Conservation (phyloP, 2,888 invertebrate species). For the Napeogenes sylphis region DNA sequence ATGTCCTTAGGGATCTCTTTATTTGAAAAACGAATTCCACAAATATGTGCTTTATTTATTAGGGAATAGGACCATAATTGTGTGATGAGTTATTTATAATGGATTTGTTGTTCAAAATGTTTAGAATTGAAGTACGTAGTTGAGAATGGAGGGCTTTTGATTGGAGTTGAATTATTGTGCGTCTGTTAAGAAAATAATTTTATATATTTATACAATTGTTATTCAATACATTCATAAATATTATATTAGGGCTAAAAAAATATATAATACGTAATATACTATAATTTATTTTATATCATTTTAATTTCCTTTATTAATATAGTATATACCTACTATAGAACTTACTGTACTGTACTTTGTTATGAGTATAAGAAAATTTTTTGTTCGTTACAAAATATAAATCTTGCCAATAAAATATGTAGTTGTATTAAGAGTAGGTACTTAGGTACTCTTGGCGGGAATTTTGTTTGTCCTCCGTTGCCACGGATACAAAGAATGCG, state of each 20-base stretch:
- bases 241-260: no score
- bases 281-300: no score
- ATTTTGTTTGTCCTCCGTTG: slow-evolving; percentile 2
- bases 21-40: not conserved
- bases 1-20: not conserved
- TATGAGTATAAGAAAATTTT: no score
- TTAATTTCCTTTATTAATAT: no score
- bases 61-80: not conserved
- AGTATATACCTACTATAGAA: no score
- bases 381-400: no score
- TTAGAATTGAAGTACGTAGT: slow-evolving; percentile 22
- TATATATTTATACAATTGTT: no score
- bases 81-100: not conserved
- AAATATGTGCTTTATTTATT: not conserved
- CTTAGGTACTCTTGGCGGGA: not conserved
- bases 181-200: not conserved
- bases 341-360: no score
- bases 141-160: slow-evolving; percentile 16
- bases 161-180: slow-evolving; percentile 2
- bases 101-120: slow-evolving; percentile 12
- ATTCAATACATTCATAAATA: no score
- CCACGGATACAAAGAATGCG: not conserved
- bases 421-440: not conserved
- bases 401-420: no score
- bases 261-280: no score